These are phyloP conservation scores for Pristionchus pacificus DNA, from an alignment of 1,140 invertebrate species.

Conservation along the genomic window DNA sequence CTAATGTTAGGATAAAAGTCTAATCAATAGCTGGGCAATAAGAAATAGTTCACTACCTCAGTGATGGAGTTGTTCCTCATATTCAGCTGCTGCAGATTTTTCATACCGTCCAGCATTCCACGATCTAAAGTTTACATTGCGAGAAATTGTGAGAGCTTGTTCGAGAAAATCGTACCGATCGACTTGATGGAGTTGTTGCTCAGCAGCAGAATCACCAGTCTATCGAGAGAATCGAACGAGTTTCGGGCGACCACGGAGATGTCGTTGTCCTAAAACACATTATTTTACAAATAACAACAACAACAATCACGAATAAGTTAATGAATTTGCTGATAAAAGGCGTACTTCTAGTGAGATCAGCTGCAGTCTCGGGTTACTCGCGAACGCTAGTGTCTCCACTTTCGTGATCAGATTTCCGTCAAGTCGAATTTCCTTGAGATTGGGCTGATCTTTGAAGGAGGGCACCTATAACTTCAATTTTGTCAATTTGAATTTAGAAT, in stretches of 20 bases:
- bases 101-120: slow-evolving; percentile 58
- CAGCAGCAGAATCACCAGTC: slow-evolving; percentile 40
- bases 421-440: slow-evolving; percentile 41
- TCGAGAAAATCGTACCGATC: slow-evolving; percentile 20
- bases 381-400: slow-evolving; percentile 53
- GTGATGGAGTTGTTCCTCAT: slow-evolving; percentile 49
- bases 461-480: slow-evolving; percentile 34
- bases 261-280: slow-evolving; percentile 44
- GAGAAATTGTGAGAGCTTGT: neutral
- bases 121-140: slow-evolving; percentile 34
- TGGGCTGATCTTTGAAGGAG: slow-evolving; percentile 50
- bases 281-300: no score
- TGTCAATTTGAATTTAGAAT: slow-evolving; percentile 1
- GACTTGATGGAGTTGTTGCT: slow-evolving; percentile 41
- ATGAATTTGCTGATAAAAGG: slow-evolving; percentile 2
- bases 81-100: slow-evolving; percentile 48
- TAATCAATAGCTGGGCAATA: no score
- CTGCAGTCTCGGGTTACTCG: slow-evolving; percentile 43
- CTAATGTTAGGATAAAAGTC: no score
- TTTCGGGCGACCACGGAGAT: slow-evolving; percentile 48
- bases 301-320: no score
- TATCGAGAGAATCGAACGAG: slow-evolving; percentile 46
- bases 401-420: slow-evolving; percentile 43
- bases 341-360: slow-evolving; percentile 38
- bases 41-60: no score